phyloP scores from a whole-genome alignment of 2,797 vertebrate genomes.

The Dicrostonyx torquatus region DNA sequence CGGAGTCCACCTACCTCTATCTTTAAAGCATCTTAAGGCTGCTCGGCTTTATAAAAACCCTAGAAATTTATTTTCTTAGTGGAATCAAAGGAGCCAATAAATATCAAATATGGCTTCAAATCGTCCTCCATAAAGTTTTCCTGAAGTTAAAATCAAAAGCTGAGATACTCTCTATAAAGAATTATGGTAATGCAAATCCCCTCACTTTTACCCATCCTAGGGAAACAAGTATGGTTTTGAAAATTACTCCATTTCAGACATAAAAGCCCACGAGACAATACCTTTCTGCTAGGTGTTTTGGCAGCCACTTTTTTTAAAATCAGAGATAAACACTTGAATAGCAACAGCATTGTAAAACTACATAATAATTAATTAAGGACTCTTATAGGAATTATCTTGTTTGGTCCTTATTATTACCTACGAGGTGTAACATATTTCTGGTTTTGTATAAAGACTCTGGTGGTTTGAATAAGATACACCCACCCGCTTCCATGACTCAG shows the following conservation, averaged over 20 bases:
- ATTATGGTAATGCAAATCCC: not conserved
- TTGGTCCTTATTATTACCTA: not conserved
- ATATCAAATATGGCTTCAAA: not conserved
- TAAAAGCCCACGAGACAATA: not conserved
- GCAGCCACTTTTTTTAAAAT: not conserved
- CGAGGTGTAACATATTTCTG: not conserved
- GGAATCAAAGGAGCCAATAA: conserved; percentile 28
- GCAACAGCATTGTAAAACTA: not conserved
- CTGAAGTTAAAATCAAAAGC: conserved; percentile 29
- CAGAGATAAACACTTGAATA: not conserved
- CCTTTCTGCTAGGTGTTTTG: not conserved
- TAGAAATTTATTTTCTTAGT: not conserved
- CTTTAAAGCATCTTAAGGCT: not conserved
- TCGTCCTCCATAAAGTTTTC: not conserved
- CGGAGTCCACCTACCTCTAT: not conserved
- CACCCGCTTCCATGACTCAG: not conserved
- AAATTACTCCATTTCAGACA: not conserved
- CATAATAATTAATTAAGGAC: not conserved
- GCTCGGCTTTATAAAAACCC: not conserved
- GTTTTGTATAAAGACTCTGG: not conserved
- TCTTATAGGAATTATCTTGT: not conserved
- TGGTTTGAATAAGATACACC: not conserved
- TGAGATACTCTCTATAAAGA: not conserved
- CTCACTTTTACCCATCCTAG: not conserved
- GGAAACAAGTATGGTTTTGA: not conserved